Evolutionary conservation across 53 echinoderm and acorn worm species (phyloP), one percentile per base, ranked within the genome.

Genomic region (Apostichopus leukothele): DNA sequence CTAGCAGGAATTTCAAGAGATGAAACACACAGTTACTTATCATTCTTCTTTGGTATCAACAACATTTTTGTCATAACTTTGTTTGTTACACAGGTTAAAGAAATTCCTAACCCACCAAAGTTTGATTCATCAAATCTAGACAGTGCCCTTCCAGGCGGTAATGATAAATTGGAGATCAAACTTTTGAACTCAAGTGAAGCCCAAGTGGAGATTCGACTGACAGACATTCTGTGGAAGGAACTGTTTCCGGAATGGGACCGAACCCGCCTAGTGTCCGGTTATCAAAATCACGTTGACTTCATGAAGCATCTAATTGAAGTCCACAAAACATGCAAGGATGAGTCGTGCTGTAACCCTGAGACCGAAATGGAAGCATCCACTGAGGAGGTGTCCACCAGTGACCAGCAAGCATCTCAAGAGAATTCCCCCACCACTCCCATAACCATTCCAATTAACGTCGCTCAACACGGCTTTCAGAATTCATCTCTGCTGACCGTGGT

Each of bases 151-250:
- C 85, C 85, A 11, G 85, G 85, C 8, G 12, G 67, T 11, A 63
- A 60, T 26, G 63, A 85, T 9, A 85, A 85, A 18, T 50, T 85
- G 67, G 85, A 85, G 27, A 85, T 85, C 0, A 85, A 85, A 50
- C 85, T 85, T 27, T 60, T 85, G 66, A 85, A 67, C 50, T 85
- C 85, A 0, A 60, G 85, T 67, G 85, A 85, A 27, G 85, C 85
- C 11, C 85, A 85, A 50, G 85, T 85, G 12, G 85, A 85, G 50
- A 85, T 85, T 11, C 66, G 85, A 50, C 85, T 85, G 19, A 85
- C 85, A 23, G 85, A 85, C 10, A 85, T 85, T 5, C 50, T 85
- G 22, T 85, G 85, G 85, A 85, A 85, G 68, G 85, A 85, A 67
- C 59, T 85, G 4, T 85, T 85, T 13, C 85, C 85, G 5, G 85